A percentile compares a stretch with the other conserved stretches of the same genome.
Conservation (phyloP, 2,113 vertebrate genomes). For the Spheniscus mendiculus region DNA sequence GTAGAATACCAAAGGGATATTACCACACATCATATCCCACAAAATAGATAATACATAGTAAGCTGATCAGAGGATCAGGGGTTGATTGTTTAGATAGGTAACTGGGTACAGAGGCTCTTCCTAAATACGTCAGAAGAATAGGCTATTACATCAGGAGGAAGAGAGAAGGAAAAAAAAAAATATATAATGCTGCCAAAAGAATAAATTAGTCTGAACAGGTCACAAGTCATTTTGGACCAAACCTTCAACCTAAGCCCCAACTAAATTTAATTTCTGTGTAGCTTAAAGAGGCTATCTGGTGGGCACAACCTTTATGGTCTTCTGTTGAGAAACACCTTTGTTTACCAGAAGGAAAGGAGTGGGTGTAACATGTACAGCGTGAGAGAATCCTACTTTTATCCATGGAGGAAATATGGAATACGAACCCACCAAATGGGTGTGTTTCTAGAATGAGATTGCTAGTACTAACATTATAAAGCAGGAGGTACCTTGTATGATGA, state of each 20-base stretch:
- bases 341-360: background rate
- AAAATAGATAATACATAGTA: background rate
- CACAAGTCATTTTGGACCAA: background rate
- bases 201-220: background rate
- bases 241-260: background rate
- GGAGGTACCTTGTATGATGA: background rate
- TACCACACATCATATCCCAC: background rate
- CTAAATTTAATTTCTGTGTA: background rate
- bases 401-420: background rate
- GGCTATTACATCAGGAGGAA: background rate
- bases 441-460: background rate
- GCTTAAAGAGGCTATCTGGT: background rate
- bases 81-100: background rate
- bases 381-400: background rate
- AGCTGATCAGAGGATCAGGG: background rate
- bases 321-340: background rate
- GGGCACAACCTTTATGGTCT: background rate
- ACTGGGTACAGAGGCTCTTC: background rate
- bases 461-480: background rate
- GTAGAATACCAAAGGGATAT: background rate
- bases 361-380: background rate
- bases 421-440: background rate
- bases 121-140: background rate
- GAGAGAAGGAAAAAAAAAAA: background rate
- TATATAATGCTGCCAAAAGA: background rate